Evolutionary conservation across 2,797 vertebrate species (phyloP).

Genomic region (Stomatorhinus walkeri): DNA sequence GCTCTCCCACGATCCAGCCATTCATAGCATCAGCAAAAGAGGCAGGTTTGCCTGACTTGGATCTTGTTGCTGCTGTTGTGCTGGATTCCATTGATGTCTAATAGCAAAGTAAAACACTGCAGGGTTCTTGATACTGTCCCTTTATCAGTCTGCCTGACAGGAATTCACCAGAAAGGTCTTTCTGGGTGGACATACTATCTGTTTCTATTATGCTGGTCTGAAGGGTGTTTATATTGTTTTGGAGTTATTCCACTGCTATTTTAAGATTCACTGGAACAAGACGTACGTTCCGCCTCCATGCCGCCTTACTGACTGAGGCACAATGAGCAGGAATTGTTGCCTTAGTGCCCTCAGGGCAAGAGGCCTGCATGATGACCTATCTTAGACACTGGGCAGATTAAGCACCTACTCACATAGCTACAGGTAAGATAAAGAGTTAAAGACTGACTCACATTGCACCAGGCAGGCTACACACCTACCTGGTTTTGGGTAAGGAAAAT

Average conservation of each 20-base stretch:
- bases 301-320: not conserved
- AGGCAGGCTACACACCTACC: not conserved
- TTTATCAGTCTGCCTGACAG: slow-evolving; percentile 7
- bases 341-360: not conserved
- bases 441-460: not conserved
- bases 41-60: slow-evolving; percentile 20
- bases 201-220: not conserved
- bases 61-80: slow-evolving; percentile 25
- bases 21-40: slow-evolving; percentile 21
- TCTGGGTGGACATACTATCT: not conserved
- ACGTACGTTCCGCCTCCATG: not conserved
- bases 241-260: not conserved
- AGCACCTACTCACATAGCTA: not conserved
- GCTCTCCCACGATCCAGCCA: slow-evolving; percentile 26
- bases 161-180: not conserved
- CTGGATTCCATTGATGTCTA: slow-evolving; percentile 23
- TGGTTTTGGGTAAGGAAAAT: not conserved
- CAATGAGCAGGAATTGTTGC: not conserved
- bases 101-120: slow-evolving; percentile 20
- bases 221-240: slow-evolving; percentile 5
- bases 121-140: not conserved
- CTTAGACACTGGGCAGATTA: not conserved
- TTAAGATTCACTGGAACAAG: not conserved
- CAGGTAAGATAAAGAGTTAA: not conserved
- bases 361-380: not conserved